Conservation (phyloP, 1,140 invertebrate genomes). For the Solenopsis invicta region DNA sequence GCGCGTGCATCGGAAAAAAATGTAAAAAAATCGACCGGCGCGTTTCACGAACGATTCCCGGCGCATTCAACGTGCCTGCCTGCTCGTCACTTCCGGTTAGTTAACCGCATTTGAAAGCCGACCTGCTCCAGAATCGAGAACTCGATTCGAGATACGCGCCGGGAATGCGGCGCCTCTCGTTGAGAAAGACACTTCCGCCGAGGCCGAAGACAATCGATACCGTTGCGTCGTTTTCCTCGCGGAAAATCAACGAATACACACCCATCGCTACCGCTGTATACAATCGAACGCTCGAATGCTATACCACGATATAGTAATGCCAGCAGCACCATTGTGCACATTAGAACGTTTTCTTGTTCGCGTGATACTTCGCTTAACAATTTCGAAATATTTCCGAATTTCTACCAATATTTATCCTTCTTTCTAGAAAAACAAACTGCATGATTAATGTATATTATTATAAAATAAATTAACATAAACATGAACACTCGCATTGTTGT, state of each 20-base stretch:
- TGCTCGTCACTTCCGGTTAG: constrained; percentile 80
- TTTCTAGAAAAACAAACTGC: neutral
- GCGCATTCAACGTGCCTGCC: constrained; percentile 70
- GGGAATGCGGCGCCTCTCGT: constrained; percentile 71
- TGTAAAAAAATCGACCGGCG: constrained; percentile 60
- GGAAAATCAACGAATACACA: constrained; percentile 38
- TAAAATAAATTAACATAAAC: no score
- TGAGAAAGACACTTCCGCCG: constrained; percentile 67
- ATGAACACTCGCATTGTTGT: no score
- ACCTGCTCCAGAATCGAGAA: constrained; percentile 72
- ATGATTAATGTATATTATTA: no score
- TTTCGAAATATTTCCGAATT: constrained; percentile 17
- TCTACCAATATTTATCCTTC: neutral
- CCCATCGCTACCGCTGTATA: neutral
- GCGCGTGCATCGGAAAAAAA: neutral
- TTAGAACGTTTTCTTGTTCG: constrained; percentile 22
- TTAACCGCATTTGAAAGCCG: constrained; percentile 76
- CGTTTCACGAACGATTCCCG: constrained; percentile 66
- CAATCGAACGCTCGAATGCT: constrained; percentile 7
- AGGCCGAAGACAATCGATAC: constrained; percentile 59
- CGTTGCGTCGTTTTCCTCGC: constrained; percentile 37
- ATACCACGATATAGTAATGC: constrained; percentile 4
- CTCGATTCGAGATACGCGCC: constrained; percentile 77
- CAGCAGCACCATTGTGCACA: neutral
- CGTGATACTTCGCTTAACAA: neutral